Base-by-base conservation (phyloP, 2,113 vertebrate species). In the Austrofundulus limnaeus region DNA sequence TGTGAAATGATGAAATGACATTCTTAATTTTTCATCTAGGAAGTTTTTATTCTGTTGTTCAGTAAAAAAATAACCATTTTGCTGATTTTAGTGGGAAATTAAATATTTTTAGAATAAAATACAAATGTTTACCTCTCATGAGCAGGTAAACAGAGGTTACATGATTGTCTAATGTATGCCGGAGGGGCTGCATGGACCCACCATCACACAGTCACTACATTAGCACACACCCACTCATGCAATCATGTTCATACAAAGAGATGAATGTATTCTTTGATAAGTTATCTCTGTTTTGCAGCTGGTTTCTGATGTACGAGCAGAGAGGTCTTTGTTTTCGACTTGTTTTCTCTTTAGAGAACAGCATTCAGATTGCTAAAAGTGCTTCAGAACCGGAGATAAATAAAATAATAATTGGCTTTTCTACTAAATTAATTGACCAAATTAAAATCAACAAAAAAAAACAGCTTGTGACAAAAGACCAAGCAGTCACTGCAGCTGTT, bases 241-340 rank as follows among this genome's bases (percentile, higher is more conserved):
- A 71, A 45, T 21, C 72, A 61, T 42, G 41, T 66, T 72, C 77
- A 64, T 69, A 84, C 70, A 78, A 77, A 72, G 66, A 76, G 72
- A 85, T 88, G 87, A 89, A 89, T 89, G 87, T 89, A 89, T 81
- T 78, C 75, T 77, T 72, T 65, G 61, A 77, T 61, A 77, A 77
- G 62, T 66, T 68, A 52, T 71, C 70, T 77, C 71, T 61, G 75
- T 83, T 81, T 16, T 77, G 60, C 68, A 80, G 87, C 78, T 82
- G 82, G 59, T 65, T 64, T 70, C 50, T 68, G 54, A 70, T 55
- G 34, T 71, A 61, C 23, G 23, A 77, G 83, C 78, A 66, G 69
- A 54, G 37, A 55, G 63, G 53, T 50, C 67, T 77, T 61, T 54
- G 76, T 70, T 57, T 71, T 73, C 31, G 2, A 19, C 8, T 46